Base-by-base conservation (phyloP, 2,113 vertebrate species). In the Sander vitreus region DNA sequence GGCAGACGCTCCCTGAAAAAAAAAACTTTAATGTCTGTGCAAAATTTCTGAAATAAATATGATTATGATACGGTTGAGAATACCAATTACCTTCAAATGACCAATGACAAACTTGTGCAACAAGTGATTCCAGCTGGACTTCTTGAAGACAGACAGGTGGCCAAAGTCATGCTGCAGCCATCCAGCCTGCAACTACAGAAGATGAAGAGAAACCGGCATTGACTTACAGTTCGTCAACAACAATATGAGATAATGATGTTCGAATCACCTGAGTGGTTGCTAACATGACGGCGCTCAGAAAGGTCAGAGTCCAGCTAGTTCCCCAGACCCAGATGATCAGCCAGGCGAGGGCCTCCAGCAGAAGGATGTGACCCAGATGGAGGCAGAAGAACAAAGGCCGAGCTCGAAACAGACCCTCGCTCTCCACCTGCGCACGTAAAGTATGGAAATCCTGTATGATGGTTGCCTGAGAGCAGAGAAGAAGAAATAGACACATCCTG, bases 151-250 rank as follows among this genome's bases (percentile, higher is more conserved):
- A 11, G 98, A 99, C 58, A 99, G 94, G 85, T 99, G 98, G 84
- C 97, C 98, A 36, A 98, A 99, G 76, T 99, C 98, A 0, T 99
- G 98, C 73, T 99, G 98, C 84, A 99, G 92, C 98, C 98, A 99
- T 16, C 97, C 97, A 25, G 97, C 96, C 84, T 99, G 98, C 1
- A 95, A 85, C 98, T 99, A 80, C 0, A 80, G 71, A 55, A 39
- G 8, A 65, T 67, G 10, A 60, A 48, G 57, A n/a, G 21, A 39
- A 43, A 39, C 39, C 33, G 23, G n/a, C 27, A 55, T 10, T 15
- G 10, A 74, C 47, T 68, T 16, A 14, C 4, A 15, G 43, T 59
- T 68, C 1, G 1, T 30, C 36, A 6, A 27, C 45, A 27, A 48
- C 64, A 11, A 9, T 25, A 12, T 27, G 9, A 30, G 27, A 60